phyloP scores from a whole-genome alignment of 2,797 vertebrate genomes.

The Myotis planiceps region DNA sequence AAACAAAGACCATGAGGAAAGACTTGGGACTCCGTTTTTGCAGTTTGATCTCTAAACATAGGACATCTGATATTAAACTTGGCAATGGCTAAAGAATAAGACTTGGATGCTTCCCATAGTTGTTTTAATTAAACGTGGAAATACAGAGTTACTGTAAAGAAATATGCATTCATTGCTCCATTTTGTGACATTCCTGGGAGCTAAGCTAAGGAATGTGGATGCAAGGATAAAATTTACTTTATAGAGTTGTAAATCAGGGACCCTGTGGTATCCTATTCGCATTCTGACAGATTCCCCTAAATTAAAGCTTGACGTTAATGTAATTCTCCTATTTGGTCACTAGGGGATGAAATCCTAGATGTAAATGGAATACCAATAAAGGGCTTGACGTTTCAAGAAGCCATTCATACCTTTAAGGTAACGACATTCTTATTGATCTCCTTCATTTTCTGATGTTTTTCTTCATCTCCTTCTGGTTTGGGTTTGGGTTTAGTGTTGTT shows the following conservation, averaged over 20 bases:
- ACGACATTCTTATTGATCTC: neutral
- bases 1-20: neutral
- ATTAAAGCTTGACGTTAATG: conserved; percentile 51
- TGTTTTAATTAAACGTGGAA: conserved; percentile 43
- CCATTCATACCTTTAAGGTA: conserved; percentile 99
- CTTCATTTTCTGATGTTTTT: neutral
- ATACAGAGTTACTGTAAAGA: conserved; percentile 37
- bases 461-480: neutral
- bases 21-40: neutral
- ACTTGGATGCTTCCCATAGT: conserved; percentile 26
- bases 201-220: conserved; percentile 63
- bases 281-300: neutral
- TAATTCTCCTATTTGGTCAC: conserved; percentile 71
- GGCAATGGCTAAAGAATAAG: conserved; percentile 20
- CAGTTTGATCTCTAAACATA: neutral
- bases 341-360: conserved; percentile 97
- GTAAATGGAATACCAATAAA: conserved; percentile 97
- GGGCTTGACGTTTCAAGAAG: conserved; percentile 96
- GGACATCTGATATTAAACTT: conserved; percentile 31
- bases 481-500: neutral
- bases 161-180: neutral
- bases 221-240: conserved; percentile 57
- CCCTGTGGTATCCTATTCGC: neutral
- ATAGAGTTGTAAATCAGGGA: conserved; percentile 37
- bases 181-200: conserved; percentile 41